Conservation (phyloP, 2,113 vertebrate species). For the Nematolebias whitei region DNA sequence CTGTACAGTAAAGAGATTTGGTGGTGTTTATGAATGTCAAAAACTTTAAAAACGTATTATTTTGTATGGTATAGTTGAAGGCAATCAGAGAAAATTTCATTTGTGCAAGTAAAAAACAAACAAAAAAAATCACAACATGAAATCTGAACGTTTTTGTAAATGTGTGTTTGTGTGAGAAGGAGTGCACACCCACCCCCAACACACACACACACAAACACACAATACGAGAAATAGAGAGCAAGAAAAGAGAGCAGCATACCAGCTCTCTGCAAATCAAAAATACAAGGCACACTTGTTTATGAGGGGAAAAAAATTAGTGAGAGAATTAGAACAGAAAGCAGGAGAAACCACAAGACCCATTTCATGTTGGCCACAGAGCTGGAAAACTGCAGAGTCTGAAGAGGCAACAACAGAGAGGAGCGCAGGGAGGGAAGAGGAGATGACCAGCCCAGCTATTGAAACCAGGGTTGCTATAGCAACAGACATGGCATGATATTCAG, state of each 20-base stretch:
- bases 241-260: conserved; percentile 35
- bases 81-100: conserved; percentile 23
- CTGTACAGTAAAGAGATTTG: background rate
- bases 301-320: conserved; percentile 17
- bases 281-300: conserved; percentile 55
- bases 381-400: conserved; percentile 45
- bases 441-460: conserved; percentile 47
- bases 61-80: conserved; percentile 26
- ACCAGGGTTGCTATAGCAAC: conserved; percentile 73
- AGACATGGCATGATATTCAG: conserved; percentile 65
- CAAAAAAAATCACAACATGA: background rate
- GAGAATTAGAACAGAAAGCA: conserved; percentile 41
- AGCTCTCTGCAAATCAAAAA: conserved; percentile 38
- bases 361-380: conserved; percentile 44
- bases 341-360: conserved; percentile 41
- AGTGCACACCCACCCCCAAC: conserved; percentile 44
- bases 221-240: background rate
- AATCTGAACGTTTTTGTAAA: conserved; percentile 23
- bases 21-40: background rate
- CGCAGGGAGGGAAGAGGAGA: conserved; percentile 39
- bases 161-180: conserved; percentile 37
- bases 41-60: conserved; percentile 21
- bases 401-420: conserved; percentile 47
- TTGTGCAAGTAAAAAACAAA: background rate
- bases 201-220: conserved; percentile 31